Evolutionary conservation across 1,140 invertebrate species (phyloP).

Genomic region (Pseudomyrmex concolor): DNA sequence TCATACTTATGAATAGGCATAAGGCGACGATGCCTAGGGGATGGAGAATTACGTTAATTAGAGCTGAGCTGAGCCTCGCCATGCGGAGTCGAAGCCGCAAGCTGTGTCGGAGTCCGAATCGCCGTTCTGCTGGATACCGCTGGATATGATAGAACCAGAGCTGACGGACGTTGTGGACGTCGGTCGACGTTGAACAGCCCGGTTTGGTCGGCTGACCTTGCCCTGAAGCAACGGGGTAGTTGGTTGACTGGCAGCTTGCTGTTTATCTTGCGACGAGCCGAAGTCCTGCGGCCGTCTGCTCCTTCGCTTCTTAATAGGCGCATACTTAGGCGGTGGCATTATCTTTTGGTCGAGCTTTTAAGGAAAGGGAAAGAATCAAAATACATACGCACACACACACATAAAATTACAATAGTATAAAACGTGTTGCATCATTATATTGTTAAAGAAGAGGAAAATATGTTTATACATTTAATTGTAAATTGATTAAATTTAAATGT

Average conservation of each 20-base stretch:
- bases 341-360: conserved; percentile 82
- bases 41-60: conserved; percentile 48
- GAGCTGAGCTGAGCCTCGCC: conserved; percentile 85
- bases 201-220: conserved; percentile 73
- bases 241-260: conserved; percentile 77
- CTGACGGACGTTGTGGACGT: conserved; percentile 82
- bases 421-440: neutral
- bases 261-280: conserved; percentile 59
- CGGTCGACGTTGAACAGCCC: conserved; percentile 72
- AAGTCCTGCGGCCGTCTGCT: conserved; percentile 88
- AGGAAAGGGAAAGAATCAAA: neutral
- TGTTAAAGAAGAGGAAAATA: too few relatives aligned
- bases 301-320: conserved; percentile 87
- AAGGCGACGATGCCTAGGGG: neutral
- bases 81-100: conserved; percentile 91
- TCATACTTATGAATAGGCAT: neutral
- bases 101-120: conserved; percentile 93
- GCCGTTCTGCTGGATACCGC: conserved; percentile 75
- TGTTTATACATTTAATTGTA: too few relatives aligned
- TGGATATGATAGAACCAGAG: conserved; percentile 63
- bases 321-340: conserved; percentile 91
- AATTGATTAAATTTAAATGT: neutral
- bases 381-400: neutral
- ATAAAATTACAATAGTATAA: neutral
- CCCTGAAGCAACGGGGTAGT: conserved; percentile 79